phyloP scores from a whole-genome alignment of 2,797 vertebrate species.

The Podargus strigoides region DNA sequence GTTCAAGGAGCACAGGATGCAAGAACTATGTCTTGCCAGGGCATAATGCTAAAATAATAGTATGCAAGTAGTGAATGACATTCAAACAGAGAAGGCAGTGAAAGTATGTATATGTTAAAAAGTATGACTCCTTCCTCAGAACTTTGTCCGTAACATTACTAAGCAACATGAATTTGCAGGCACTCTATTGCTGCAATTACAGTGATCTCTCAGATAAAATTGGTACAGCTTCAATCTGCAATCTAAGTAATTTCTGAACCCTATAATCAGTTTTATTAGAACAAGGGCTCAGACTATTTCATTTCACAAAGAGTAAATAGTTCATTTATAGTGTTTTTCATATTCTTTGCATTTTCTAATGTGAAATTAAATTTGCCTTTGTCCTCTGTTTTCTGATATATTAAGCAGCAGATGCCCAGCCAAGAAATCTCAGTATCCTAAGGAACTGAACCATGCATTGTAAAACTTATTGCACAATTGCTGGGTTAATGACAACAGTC shows the following conservation, averaged over 20 bases:
- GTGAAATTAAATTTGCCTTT: conserved; percentile 8
- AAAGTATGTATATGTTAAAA: background rate
- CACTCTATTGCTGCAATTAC: background rate
- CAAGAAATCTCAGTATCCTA: background rate
- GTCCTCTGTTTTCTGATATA: background rate
- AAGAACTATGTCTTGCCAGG: background rate
- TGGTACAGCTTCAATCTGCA: background rate
- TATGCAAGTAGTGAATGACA: background rate
- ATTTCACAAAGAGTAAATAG: background rate
- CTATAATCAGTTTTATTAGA: conserved; percentile 27
- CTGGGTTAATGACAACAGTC: background rate
- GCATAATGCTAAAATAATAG: background rate
- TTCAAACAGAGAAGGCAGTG: background rate
- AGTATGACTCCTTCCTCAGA: background rate
- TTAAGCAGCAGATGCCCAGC: background rate
- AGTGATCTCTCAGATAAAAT: background rate
- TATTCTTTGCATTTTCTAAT: background rate
- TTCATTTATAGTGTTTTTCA: background rate
- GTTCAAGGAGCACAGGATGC: background rate
- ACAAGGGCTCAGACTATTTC: background rate
- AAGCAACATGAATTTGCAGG: background rate
- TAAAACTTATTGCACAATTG: background rate
- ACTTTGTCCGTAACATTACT: background rate
- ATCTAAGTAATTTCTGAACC: conserved; percentile 7
- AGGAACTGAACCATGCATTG: background rate